Conservation (phyloP, 2,797 vertebrate species). For the Liparis tanakae region DNA sequence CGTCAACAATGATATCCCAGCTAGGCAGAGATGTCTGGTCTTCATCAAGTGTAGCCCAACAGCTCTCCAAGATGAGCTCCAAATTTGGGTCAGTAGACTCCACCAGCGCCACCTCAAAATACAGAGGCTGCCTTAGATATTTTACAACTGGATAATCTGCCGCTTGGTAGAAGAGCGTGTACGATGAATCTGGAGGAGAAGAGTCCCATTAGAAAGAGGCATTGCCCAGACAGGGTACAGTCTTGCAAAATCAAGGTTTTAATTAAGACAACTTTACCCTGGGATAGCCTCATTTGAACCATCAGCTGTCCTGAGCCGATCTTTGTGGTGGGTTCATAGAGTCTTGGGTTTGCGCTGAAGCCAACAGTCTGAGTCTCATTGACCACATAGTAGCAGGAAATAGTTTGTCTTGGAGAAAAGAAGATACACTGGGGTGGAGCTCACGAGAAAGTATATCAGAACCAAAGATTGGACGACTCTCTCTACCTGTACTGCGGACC, state of each 20-base stretch:
- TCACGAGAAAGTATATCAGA: neutral
- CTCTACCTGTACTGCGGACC: constrained; percentile 75
- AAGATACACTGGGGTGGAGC: fast-evolving
- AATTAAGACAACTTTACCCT: constrained; percentile 54
- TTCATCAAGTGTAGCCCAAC: constrained; percentile 79
- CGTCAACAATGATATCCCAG: constrained; percentile 82
- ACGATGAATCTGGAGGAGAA: constrained; percentile 68
- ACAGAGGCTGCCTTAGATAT: constrained; percentile 74
- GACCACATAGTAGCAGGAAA: constrained; percentile 80
- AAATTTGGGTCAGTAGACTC: constrained; percentile 70
- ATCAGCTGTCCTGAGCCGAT: constrained; percentile 72
- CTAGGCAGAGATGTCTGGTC: constrained; percentile 70
- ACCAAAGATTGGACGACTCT: fast-evolving
- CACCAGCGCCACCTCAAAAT: constrained; percentile 80
- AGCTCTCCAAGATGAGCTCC: constrained; percentile 80
- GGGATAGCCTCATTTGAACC: constrained; percentile 75
- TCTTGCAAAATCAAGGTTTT: neutral
- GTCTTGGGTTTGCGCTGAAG: constrained; percentile 56
- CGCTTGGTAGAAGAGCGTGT: constrained; percentile 63
- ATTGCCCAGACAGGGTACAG: too few species aligned
- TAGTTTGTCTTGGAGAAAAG: constrained; percentile 58
- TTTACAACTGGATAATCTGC: constrained; percentile 78
- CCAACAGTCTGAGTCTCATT: constrained; percentile 59
- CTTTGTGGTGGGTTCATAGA: constrained; percentile 56
- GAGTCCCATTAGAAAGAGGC: neutral